Evolutionary conservation across 2,888 invertebrate genomes (phyloP).

Genomic region (Drosophila borborema): DNA sequence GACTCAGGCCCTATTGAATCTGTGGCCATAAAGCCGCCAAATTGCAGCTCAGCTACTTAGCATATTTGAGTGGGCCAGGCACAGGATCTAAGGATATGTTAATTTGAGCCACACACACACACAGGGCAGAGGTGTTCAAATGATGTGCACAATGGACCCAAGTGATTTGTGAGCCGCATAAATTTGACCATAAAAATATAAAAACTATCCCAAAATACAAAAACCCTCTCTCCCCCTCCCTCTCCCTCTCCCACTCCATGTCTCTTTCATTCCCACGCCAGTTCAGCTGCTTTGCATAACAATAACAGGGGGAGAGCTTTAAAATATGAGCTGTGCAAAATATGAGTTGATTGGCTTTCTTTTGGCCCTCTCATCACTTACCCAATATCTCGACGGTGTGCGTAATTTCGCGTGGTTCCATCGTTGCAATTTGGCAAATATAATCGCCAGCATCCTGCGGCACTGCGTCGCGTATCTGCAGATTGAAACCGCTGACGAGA

Average conservation of each 20-base stretch:
- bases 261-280: background rate
- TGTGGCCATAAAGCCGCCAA: slow-evolving; percentile 76
- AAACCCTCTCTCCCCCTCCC: background rate
- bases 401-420: slow-evolving; percentile 88
- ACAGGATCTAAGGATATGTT: slow-evolving; percentile 75
- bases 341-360: slow-evolving; percentile 8
- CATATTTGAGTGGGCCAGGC: slow-evolving; percentile 75
- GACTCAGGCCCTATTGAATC: slow-evolving; percentile 70
- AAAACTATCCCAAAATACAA: slow-evolving; percentile 24
- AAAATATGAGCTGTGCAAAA: slow-evolving; percentile 9
- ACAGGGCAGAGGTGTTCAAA: slow-evolving; percentile 63
- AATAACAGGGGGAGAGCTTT: slow-evolving; percentile 30
- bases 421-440: slow-evolving; percentile 89
- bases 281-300: slow-evolving; percentile 69
- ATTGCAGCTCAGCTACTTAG: slow-evolving; percentile 78
- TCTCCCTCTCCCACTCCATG: background rate
- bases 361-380: slow-evolving; percentile 84
- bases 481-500: slow-evolving; percentile 88
- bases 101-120: slow-evolving; percentile 55
- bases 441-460: slow-evolving; percentile 89
- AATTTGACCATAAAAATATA: slow-evolving; percentile 62
- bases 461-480: slow-evolving; percentile 88
- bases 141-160: slow-evolving; percentile 77
- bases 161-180: slow-evolving; percentile 74
- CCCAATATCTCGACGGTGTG: slow-evolving; percentile 89